phyloP scores from a whole-genome alignment of 2,797 vertebrate genomes.

The Cyprinodon diabolis region DNA sequence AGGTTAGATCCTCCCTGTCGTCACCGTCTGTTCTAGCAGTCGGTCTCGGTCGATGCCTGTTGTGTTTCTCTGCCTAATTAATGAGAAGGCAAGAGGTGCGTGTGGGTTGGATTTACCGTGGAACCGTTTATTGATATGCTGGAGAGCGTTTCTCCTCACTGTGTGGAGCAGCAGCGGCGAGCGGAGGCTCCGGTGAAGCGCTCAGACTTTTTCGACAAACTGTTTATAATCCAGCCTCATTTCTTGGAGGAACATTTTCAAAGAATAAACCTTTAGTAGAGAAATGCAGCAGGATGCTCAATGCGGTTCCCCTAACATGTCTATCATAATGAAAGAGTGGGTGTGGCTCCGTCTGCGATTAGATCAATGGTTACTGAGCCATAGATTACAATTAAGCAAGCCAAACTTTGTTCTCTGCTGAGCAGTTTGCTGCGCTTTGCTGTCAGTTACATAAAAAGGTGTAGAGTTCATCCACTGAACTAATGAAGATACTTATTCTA shows the following conservation, averaged over 20 bases:
- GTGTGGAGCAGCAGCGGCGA: not conserved
- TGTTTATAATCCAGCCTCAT: not conserved
- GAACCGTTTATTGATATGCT: slow-evolving; percentile 11
- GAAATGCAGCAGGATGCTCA: not conserved
- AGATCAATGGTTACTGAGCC: not conserved
- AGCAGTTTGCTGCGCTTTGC: not conserved
- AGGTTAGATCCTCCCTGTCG: not conserved
- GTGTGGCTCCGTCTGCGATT: not conserved
- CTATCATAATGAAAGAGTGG: not conserved
- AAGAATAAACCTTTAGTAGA: not conserved
- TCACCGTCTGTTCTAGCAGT: slow-evolving; percentile 7
- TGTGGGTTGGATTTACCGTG: not conserved
- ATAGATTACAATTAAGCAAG: slow-evolving; percentile 4
- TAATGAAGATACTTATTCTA: not conserved
- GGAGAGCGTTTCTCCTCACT: not conserved
- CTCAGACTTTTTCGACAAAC: not conserved
- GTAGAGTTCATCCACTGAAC: not conserved
- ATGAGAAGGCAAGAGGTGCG: not conserved
- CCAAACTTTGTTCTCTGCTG: not conserved
- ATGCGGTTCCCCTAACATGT: not conserved
- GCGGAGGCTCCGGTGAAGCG: not conserved
- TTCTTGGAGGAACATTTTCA: not conserved
- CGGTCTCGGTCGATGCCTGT: not conserved
- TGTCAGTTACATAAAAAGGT: not conserved
- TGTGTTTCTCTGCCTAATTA: slow-evolving; percentile 7